These are phyloP conservation scores for Cyphomyrus plagiostoma DNA, from an alignment of 2,113 vertebrate species.

Conservation along the genomic window DNA sequence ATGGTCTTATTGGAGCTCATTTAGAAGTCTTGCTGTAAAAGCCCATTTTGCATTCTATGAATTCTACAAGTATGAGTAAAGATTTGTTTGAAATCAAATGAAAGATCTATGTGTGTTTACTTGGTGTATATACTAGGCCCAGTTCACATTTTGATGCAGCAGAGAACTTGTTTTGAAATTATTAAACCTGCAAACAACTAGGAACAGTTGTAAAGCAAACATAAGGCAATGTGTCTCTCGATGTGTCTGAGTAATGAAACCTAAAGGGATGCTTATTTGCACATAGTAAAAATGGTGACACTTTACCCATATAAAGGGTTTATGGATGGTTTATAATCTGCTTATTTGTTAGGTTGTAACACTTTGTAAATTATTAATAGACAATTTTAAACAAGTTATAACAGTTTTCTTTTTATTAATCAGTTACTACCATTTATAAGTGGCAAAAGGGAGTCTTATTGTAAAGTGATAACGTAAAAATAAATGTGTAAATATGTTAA, in stretches of 20 bases:
- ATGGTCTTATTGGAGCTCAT: neutral
- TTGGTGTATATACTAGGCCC: neutral
- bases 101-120: neutral
- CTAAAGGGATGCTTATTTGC: neutral
- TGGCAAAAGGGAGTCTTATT: too few species aligned
- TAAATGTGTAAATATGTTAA: neutral
- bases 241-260: neutral
- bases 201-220: constrained; percentile 3
- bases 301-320: too few species aligned
- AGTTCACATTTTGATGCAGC: neutral
- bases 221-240: neutral
- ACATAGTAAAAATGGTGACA: neutral
- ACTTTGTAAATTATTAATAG: too few species aligned
- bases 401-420: too few species aligned
- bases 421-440: too few species aligned
- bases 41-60: neutral
- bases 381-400: too few species aligned
- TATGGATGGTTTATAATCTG: too few species aligned
- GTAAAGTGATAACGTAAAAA: neutral
- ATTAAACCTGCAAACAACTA: neutral
- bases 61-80: neutral
- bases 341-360: too few species aligned
- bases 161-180: neutral
- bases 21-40: neutral
- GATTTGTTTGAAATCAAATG: neutral